Conservation (phyloP, 1,140 invertebrate species). For the Heliconius melpomene region DNA sequence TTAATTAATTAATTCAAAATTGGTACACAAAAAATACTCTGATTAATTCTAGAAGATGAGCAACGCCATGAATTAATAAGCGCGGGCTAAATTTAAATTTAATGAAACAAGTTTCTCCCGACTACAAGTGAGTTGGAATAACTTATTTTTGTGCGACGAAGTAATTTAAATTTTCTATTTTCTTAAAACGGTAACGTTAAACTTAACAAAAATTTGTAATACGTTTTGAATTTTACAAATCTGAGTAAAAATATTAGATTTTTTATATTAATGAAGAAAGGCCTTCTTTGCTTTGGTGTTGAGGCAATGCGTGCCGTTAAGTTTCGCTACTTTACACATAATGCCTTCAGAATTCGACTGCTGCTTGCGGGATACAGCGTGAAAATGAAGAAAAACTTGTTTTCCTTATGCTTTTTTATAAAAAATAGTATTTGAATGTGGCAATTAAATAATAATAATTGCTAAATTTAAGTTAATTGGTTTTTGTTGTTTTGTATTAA, state of each 20-base stretch:
- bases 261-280: too few relatives aligned
- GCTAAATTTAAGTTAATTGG: too few relatives aligned
- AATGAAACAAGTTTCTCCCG: constrained; percentile 11
- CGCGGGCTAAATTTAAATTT: constrained; percentile 12
- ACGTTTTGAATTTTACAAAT: neutral
- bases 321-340: too few relatives aligned
- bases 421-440: too few relatives aligned
- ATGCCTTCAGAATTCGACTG: too few relatives aligned
- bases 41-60: constrained; percentile 3
- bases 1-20: neutral
- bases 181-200: neutral
- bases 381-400: too few relatives aligned
- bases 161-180: constrained; percentile 5
- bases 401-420: too few relatives aligned
- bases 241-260: neutral
- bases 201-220: neutral
- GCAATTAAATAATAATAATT: too few relatives aligned
- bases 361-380: too few relatives aligned
- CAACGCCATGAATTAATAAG: constrained; percentile 11
- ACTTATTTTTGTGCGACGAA: constrained; percentile 9
- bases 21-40: neutral
- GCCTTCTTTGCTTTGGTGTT: too few relatives aligned
- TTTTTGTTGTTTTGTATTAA: too few relatives aligned
- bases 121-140: constrained; percentile 6
- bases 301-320: too few relatives aligned